Percentiles rank a stretch among this genome's conserved stretches.
These are phyloP conservation scores for Otolemur crassicaudatus DNA, from an alignment of 2,797 vertebrate species.

Conservation along the genomic window DNA sequence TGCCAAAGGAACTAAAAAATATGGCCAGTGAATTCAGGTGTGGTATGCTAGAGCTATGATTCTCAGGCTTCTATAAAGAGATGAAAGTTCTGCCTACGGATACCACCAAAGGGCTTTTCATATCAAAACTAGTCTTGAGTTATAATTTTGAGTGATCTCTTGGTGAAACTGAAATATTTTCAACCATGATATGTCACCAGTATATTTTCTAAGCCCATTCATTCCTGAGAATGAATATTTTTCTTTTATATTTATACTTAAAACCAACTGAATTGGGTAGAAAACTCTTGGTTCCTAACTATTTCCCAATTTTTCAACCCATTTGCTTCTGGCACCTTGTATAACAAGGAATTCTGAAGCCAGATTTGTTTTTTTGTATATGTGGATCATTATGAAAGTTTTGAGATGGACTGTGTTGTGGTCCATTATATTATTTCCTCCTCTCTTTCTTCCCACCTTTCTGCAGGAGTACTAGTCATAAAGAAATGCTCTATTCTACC, in stretches of 20 bases:
- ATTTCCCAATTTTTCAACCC: not conserved
- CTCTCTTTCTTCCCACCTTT: not conserved
- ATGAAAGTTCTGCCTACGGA: not conserved
- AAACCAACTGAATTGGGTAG: not conserved
- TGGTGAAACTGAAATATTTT: conserved; percentile 3
- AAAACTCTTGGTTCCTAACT: not conserved
- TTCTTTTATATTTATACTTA: not conserved
- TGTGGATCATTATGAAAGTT: too few species aligned
- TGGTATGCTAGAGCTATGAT: not conserved
- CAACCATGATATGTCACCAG: not conserved
- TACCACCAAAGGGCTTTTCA: not conserved
- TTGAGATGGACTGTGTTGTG: too few species aligned
- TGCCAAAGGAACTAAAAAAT: not conserved
- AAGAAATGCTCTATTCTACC: not conserved
- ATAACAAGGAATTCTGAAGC: not conserved
- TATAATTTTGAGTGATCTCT: not conserved
- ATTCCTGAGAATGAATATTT: conserved; percentile 1
- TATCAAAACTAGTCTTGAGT: not conserved
- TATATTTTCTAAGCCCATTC: not conserved
- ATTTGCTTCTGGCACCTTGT: not conserved
- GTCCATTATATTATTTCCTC: too few species aligned
- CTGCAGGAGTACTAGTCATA: not conserved
- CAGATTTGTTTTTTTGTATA: not conserved
- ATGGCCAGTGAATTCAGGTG: not conserved
- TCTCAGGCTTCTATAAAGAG: not conserved